Evolutionary conservation across 1,140 invertebrate species (phyloP), one percentile per base, ranked within the genome.

Genomic region (Drosophila insularis): DNA sequence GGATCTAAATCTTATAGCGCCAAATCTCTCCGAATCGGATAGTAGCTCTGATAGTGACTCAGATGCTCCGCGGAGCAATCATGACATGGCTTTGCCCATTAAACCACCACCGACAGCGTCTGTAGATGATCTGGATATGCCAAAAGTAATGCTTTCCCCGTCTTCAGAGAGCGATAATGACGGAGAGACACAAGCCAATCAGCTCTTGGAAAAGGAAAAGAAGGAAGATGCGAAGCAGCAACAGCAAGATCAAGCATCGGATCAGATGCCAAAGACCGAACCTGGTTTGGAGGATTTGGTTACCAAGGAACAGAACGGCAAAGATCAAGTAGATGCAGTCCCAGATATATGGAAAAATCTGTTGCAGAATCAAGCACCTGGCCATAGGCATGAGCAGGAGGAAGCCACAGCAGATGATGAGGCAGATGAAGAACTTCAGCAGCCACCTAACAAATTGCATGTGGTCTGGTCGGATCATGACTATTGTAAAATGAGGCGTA

Each of bases 301-400:
- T 35, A 32, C 2, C 4, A 17, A 10, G 11, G 54, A 68, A n/a
- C 31, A n/a, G 31, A n/a, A 32, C 19, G 55, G 74, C 46, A 63
- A 53, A 8, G 56, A 53, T 39, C 89, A 91, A 69, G 14, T 46
- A n/a, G 64, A 84, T 37, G 85, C 93, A 67, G 93, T 95, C 80
- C 94, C 94, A 71, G 95, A 95, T n/a, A 96, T 96, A 86, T 96
- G 96, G 96, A 95, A 97, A 80, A 96, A 96, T 86, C 96, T 97
- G 65, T 46, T 91, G 14, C 87, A 91, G 21, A 62, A 74, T 59
- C 80, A 89, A 13, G 4, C 71, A 1, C 5, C 7, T 7, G 94
- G 31, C 95, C 95, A 85, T 27, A 35, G 10, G 1, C 0, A 35
- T 35, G 32, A 35, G 93, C 64, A 75, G 4, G 40, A 56, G 0